Percentiles rank a stretch among this genome's conserved stretches.
These are phyloP conservation scores for Sebastes elongatus DNA, from an alignment of 2,797 vertebrate genomes.

Conservation along the genomic window DNA sequence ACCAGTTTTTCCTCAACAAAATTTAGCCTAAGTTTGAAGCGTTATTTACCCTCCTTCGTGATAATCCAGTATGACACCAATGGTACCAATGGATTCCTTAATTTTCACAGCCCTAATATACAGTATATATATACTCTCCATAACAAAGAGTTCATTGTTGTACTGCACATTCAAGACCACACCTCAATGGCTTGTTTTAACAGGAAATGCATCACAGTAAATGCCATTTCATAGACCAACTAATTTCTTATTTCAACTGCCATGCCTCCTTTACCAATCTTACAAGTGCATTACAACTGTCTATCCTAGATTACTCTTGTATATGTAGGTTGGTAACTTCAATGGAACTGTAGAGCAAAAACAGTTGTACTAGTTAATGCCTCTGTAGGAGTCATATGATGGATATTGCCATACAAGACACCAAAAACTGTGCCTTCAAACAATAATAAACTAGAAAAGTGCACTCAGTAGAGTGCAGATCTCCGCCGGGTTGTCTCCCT, in stretches of 20 bases:
- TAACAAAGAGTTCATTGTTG: background rate
- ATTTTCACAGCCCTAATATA: no score
- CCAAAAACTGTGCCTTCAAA: slow-evolving; percentile 14
- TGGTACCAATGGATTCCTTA: no score
- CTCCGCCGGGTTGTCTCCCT: background rate
- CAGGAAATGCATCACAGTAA: background rate
- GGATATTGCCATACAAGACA: background rate
- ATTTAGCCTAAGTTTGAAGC: no score
- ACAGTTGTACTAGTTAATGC: background rate
- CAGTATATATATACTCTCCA: background rate
- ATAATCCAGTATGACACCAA: no score
- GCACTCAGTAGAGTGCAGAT: background rate
- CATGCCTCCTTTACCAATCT: background rate
- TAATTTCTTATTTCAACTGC: background rate
- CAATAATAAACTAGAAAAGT: background rate
- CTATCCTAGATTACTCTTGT: background rate
- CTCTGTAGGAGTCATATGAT: background rate
- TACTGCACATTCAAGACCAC: no score
- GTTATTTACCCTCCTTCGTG: no score
- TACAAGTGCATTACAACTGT: background rate
- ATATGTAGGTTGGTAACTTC: background rate
- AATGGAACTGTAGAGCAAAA: background rate
- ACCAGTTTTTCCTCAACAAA: no score
- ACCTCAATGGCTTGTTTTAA: no score
- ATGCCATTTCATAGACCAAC: background rate